Base-by-base conservation (phyloP, 2,888 invertebrate genomes). In the Rugalucina vietnamica region DNA sequence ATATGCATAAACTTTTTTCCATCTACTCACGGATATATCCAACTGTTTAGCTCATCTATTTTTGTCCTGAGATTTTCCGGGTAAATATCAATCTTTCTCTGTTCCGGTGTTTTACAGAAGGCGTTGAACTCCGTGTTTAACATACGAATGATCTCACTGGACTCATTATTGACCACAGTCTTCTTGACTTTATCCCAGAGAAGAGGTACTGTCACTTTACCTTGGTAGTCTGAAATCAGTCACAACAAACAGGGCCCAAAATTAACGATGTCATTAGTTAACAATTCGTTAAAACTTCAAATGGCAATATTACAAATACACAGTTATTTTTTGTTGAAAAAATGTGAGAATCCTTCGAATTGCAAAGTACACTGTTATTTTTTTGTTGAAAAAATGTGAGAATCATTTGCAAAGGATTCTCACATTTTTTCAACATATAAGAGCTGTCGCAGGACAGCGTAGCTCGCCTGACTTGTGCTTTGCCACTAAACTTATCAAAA, bases 111-210 rank as follows among this genome's bases (percentile, higher is more conserved):
- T 37, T 87, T 82, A 87, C 93, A 92, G 80, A 94, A 93, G 18
- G 84, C 91, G 77, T 94, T 93, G 86, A 94, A 94, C 81, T 93
- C 94, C 12, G 88, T 78, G 86, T 93, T 93, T 8, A 94, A 81
- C 93, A 94, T 94, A 10, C 93, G 89, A 34, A 94, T 89, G n/a
- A 94, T 94, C 86, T 94, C 94, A 78, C 92, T 91, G 0, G 94
- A 94, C 76, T 94, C 94, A 82, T 94, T 94, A 86, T 91, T 94
- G 21, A 94, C 94, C 18, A 94, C 87, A 0, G 91, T 93, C 32
- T 91, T 83, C 70, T 88, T 87, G 36, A 90, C 77, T 81, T 94
- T 94, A 84, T 94, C 94, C 91, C 93, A 94, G 27, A 94, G 82
- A 43, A 91, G 89, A 1, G 94, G 94, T 0, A 94, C 94, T 2